Conservation (phyloP, 1,140 invertebrate genomes). For the Drosophila obscura region DNA sequence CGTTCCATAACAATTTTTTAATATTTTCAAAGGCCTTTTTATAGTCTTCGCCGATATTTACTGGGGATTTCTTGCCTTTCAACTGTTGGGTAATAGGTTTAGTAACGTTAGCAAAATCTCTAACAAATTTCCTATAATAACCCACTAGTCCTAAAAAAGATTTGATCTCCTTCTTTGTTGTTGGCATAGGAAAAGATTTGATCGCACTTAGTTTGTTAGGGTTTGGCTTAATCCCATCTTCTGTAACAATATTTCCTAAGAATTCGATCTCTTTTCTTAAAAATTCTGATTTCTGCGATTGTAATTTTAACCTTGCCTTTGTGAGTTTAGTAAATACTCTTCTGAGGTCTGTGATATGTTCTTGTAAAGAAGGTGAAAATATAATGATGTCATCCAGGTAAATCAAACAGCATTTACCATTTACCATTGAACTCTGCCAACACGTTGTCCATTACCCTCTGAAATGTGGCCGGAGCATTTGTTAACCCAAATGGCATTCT, state of each 20-base stretch:
- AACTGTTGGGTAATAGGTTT: constrained; percentile 15
- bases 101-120: constrained; percentile 44
- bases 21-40: constrained; percentile 9
- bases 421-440: constrained; percentile 33
- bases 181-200: constrained; percentile 50
- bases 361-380: constrained; percentile 18
- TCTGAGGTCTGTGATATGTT: no score
- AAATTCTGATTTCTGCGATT: constrained; percentile 36
- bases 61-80: background rate
- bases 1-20: background rate
- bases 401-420: constrained; percentile 35
- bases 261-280: constrained; percentile 28
- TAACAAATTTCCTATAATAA: constrained; percentile 48
- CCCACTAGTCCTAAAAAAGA: constrained; percentile 47
- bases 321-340: no score
- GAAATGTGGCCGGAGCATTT: no score
- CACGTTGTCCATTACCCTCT: constrained; percentile 9
- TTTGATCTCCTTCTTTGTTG: constrained; percentile 55
- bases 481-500: constrained; percentile 46
- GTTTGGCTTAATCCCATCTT: constrained; percentile 47
- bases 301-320: constrained; percentile 32
- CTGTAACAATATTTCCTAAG: constrained; percentile 70
- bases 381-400: no score
- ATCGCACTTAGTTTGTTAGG: constrained; percentile 40
- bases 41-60: background rate